Evolutionary conservation across 1,140 invertebrate genomes (phyloP).

Genomic region (Helicorthomorpha holstii): DNA sequence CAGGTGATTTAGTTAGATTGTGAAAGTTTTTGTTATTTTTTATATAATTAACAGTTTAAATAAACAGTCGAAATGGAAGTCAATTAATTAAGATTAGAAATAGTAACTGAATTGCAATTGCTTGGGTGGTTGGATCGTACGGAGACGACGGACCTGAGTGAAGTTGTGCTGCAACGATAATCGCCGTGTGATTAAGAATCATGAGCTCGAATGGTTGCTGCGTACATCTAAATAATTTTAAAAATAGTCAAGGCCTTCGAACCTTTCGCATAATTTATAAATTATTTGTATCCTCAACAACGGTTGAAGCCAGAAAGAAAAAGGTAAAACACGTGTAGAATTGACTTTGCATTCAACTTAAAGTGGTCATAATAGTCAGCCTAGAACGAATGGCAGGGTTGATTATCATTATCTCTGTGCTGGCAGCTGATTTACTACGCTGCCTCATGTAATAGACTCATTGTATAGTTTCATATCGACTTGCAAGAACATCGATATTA

Average conservation of each 20-base stretch:
- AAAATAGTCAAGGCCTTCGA: conserved; percentile 49
- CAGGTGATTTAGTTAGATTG: too few relatives aligned
- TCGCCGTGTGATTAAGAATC: not conserved
- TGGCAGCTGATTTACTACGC: too few relatives aligned
- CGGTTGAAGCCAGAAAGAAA: conserved; percentile 44
- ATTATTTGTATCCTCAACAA: conserved; percentile 53
- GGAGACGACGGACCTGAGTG: too few relatives aligned
- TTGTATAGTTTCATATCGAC: conserved; percentile 1
- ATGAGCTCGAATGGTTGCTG: conserved; percentile 36
- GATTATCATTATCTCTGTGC: too few relatives aligned
- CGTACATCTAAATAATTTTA: conserved; percentile 57
- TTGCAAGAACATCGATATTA: not conserved
- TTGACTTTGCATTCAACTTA: not conserved
- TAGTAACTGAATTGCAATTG: too few relatives aligned
- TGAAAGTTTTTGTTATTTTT: too few relatives aligned
- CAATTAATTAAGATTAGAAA: too few relatives aligned
- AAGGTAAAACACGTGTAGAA: conserved; percentile 33
- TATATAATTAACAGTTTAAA: too few relatives aligned
- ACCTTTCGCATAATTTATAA: conserved; percentile 55
- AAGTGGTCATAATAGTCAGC: conserved; percentile 1
- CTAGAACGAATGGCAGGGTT: not conserved
- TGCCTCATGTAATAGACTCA: too few relatives aligned
- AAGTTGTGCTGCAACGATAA: too few relatives aligned
- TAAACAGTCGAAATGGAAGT: too few relatives aligned
- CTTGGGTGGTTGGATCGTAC: too few relatives aligned